Percentiles rank a stretch among this genome's conserved stretches.
phyloP scores from a whole-genome alignment of 2,113 vertebrate species.

The Ophiodon elongatus region DNA sequence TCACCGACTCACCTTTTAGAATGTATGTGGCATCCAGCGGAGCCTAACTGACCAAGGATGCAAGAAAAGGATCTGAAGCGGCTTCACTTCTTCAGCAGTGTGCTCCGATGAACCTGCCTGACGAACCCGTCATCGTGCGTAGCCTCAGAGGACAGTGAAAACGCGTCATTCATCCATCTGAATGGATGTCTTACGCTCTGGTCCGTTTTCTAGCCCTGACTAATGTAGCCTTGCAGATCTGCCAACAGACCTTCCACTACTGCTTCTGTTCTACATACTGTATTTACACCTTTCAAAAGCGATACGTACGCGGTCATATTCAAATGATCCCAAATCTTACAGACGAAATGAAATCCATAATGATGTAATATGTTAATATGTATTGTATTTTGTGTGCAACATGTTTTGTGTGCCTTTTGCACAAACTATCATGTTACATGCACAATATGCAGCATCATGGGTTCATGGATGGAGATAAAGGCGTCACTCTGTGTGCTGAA shows the following conservation, averaged over 20 bases:
- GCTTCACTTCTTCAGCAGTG: slow-evolving; percentile 32
- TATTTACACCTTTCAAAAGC: slow-evolving; percentile 43
- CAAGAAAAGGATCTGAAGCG: slow-evolving; percentile 42
- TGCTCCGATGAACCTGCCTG: slow-evolving; percentile 26
- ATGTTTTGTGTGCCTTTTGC: slow-evolving; percentile 37
- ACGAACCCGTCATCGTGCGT: neutral
- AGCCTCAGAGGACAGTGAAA: slow-evolving; percentile 21
- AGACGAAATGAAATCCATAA: slow-evolving; percentile 37
- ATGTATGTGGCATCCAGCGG: slow-evolving; percentile 62
- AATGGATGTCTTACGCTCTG: slow-evolving; percentile 63
- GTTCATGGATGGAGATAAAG: slow-evolving; percentile 14
- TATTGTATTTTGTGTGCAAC: slow-evolving; percentile 37
- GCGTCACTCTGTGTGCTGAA: slow-evolving; percentile 25
- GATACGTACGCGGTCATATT: slow-evolving; percentile 28
- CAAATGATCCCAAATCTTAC: slow-evolving; percentile 23
- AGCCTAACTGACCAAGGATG: slow-evolving; percentile 53
- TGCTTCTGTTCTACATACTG: slow-evolving; percentile 15
- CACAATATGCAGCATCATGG: slow-evolving; percentile 33
- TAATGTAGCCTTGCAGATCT: slow-evolving; percentile 66
- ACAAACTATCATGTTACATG: slow-evolving; percentile 38
- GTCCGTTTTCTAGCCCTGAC: slow-evolving; percentile 69
- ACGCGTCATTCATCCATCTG: slow-evolving; percentile 23
- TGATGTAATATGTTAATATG: slow-evolving; percentile 29
- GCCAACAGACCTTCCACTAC: slow-evolving; percentile 20
- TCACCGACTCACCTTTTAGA: slow-evolving; percentile 49